These are phyloP conservation scores for Procambarus clarkii DNA, from an alignment of 1,140 invertebrate genomes.

Conservation along the genomic window DNA sequence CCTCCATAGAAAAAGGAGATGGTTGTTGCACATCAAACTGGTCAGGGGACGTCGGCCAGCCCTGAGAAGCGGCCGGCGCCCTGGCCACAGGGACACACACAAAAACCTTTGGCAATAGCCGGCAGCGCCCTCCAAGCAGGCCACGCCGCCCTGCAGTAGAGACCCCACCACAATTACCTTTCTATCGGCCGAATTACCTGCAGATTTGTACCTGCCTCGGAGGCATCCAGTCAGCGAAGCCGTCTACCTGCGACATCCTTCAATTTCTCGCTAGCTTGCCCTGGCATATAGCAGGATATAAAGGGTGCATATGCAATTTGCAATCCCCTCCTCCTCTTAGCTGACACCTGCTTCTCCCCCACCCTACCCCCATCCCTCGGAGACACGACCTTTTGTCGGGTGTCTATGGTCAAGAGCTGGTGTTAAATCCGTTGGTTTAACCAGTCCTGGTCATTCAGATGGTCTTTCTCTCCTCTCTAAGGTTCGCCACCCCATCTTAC, in stretches of 20 bases:
- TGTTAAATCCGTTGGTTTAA: constrained; percentile 13
- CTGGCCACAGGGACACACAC: background rate
- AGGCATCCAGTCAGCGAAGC: background rate
- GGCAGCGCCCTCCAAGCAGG: background rate
- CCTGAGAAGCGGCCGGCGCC: background rate
- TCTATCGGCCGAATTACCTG: background rate
- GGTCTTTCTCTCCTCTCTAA: background rate
- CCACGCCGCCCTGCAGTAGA: background rate
- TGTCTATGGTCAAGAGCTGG: constrained; percentile 31
- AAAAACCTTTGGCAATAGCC: background rate
- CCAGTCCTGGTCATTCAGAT: constrained; percentile 5
- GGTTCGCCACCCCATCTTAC: background rate
- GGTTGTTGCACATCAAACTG: background rate
- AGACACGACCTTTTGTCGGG: background rate
- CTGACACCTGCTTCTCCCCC: background rate
- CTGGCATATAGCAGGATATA: constrained; percentile 9
- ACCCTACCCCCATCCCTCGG: background rate
- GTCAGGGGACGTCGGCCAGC: background rate
- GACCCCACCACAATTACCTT: background rate
- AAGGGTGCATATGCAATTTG: constrained; percentile 20
- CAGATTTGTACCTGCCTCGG: no score
- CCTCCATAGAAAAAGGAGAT: background rate
- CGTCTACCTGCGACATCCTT: background rate
- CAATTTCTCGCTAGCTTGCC: background rate
- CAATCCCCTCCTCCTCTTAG: constrained; percentile 5